Evolutionary conservation across 1,140 invertebrate species (phyloP), one percentile per base, ranked within the genome.

Genomic region (Drosophila subpulchrella): DNA sequence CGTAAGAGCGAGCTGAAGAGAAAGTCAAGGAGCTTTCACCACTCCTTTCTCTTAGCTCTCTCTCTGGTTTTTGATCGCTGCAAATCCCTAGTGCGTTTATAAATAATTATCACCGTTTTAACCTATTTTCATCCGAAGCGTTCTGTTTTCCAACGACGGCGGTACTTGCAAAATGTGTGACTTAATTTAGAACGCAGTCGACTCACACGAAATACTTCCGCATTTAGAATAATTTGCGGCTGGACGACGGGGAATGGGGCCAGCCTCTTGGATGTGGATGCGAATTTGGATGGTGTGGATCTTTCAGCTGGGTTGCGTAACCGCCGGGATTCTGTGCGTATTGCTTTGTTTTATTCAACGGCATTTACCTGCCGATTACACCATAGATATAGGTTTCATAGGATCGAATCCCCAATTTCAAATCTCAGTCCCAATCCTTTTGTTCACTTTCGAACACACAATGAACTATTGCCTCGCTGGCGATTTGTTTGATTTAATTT

Each of bases 21-120:
- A 56, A 39, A 17, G 12, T 15, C 15, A 11, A 70, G 66, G 46
- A 75, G 50, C 20, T 48, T 50, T 63, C 34, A 8, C 12, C 15
- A 11, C 61, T 30, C 46, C 30, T 67, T 51, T 63, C 48, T 44
- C 54, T 57, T 13, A 8, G 13, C 20, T 51, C 50, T 60, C 38
- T 65, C 59, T 42, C 20, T 24, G 24, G n/a, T 2, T 39, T 27
- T 51, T 53, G 74, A 68, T 70, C 27, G 79, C 75, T 90, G 85
- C 85, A 89, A 90, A 89, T 89, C 84, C 84, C 85, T 89, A 81
- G 84, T 82, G 75, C 84, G 74, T 89, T 76, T 89, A 89, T 81
- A 89, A 89, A 89, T 90, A 89, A 90, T 89, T 90, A 81, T 78
- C 80, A 90, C 65, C 72, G 58, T 80, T 88, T 89, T 85, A 89